phyloP scores from a whole-genome alignment of 2,888 invertebrate genomes.

The Conomelus anceps region DNA sequence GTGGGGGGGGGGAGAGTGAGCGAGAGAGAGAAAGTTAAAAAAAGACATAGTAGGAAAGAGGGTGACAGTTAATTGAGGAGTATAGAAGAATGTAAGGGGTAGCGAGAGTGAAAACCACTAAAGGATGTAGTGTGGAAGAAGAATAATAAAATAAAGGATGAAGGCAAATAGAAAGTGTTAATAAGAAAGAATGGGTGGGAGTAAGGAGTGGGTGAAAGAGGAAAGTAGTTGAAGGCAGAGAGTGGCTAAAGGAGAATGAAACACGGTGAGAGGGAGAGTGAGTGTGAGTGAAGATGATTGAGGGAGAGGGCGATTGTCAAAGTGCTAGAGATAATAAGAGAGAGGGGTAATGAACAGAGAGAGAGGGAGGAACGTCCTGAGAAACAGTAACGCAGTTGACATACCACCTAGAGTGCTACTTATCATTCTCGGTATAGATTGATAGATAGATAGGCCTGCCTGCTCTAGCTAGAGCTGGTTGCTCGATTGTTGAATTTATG shows the following conservation, averaged over 20 bases:
- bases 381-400: not conserved
- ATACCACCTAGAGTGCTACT: not conserved
- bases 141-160: slow-evolving; percentile 21
- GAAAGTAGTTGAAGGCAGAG: not conserved
- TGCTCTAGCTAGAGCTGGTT: not conserved
- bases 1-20: too few species aligned
- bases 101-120: too few species aligned
- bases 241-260: too few species aligned
- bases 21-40: too few species aligned
- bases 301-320: too few species aligned
- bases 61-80: too few species aligned
- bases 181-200: not conserved
- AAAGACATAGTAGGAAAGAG: too few species aligned
- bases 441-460: not conserved
- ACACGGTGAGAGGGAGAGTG: too few species aligned
- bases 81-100: too few species aligned
- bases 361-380: not conserved
- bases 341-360: not conserved
- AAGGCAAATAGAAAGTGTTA: not conserved
- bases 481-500: not conserved
- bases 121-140: too few species aligned
- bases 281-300: too few species aligned
- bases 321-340: not conserved
- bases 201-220: not conserved
- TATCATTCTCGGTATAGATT: not conserved